Percentiles rank a stretch among this genome's conserved stretches.
Evolutionary conservation across 2,113 vertebrate genomes (phyloP).

Genomic region (Zapus hudsonius): DNA sequence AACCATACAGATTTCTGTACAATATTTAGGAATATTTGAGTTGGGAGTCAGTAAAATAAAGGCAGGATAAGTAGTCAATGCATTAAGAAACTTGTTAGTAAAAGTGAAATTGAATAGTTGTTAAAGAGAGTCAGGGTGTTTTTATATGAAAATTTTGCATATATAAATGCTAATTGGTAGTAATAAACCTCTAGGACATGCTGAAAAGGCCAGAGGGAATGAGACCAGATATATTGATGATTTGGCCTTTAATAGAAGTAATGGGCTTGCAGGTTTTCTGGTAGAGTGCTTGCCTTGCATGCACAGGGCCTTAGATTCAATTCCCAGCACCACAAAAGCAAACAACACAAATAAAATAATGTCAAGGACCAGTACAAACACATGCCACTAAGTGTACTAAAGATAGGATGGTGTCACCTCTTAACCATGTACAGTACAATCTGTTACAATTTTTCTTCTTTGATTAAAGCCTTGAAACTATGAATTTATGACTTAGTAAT

Average conservation of each 20-base stretch:
- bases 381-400: not conserved
- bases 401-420: not conserved
- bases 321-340: not conserved
- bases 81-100: conserved; percentile 6
- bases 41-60: not conserved
- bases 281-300: not conserved
- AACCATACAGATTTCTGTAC: not conserved
- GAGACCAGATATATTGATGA: not conserved
- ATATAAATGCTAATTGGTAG: not conserved
- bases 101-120: not conserved
- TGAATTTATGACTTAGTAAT: conserved; percentile 63
- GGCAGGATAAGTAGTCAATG: not conserved
- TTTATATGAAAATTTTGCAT: not conserved
- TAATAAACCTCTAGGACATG: not conserved
- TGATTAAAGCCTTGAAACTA: conserved; percentile 67
- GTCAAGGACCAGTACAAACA: not conserved
- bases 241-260: not conserved
- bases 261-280: not conserved
- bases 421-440: conserved; percentile 40
- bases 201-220: not conserved
- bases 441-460: conserved; percentile 63
- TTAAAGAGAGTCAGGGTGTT: not conserved
- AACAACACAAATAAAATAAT: not conserved
- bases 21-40: not conserved
- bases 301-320: not conserved